Base-by-base conservation (phyloP, 2,797 vertebrate species). In the Fundulus diaphanus region DNA sequence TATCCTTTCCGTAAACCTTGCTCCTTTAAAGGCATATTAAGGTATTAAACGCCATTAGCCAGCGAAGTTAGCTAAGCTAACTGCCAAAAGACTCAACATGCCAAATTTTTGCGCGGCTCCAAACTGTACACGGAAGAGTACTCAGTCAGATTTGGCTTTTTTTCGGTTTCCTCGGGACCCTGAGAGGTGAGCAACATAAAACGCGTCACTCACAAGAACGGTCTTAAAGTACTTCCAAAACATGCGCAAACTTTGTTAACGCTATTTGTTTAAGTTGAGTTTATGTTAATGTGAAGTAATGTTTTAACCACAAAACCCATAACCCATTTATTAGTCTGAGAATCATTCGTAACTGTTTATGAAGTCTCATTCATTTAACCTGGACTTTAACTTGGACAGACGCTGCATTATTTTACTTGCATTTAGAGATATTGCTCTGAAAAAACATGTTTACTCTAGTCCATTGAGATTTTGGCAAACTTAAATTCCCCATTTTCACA, bases 91-190 rank as follows among this genome's bases (percentile, higher is more conserved):
- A 76, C 33, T 79, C 37, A 86, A n/a, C 82, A 97, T 97, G 96
- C 96, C 96, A 31, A 97, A 97, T 94, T 97, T 97, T 88, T 97
- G 96, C 91, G 96, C 96, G 90, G 96, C 96, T 78, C 96, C 96
- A 3, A 97, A 97, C 78, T 97, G 96, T 85, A 96, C 96, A 74
- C 91, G 96, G 85, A 97, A 97, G 84, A 97, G 96, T 78, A 96
- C 96, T 0, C 95, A 96, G 81, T 96, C 95, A 0, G 95, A 96
- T 83, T 73, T 96, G 87, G 96, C 96, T 0, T 96, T 97, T 87
- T 97, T 97, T 86, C 86, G 96, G 16, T 97, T 97, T 89, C 96
- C 96, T 33, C 88, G 96, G 77, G 96, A 97, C 77, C 96, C 96
- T 0, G 93, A 94, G 79, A 94, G 96, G 96, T 97, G 92, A 74